These are phyloP conservation scores for Nipponia nippon DNA, from an alignment of 2,113 vertebrate species.

Conservation along the genomic window DNA sequence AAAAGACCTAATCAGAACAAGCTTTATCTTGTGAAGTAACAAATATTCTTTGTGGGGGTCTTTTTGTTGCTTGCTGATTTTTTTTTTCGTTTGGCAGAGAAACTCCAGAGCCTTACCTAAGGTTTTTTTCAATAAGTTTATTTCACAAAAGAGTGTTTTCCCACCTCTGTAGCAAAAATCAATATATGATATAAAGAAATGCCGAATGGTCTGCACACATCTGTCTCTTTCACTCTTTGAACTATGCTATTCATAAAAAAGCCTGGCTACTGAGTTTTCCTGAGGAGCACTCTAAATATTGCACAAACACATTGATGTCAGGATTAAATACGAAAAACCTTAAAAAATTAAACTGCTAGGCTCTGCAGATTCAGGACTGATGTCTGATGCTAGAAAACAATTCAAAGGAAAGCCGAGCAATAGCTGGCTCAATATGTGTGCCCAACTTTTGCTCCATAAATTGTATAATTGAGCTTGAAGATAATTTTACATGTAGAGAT, in stretches of 20 bases:
- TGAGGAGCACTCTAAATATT: background rate
- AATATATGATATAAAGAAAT: background rate
- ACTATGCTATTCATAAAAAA: background rate
- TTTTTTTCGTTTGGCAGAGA: background rate
- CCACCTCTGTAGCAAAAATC: background rate
- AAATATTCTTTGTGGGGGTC: background rate
- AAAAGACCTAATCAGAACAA: background rate
- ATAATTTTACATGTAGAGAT: background rate
- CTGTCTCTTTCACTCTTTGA: background rate
- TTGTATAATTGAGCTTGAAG: background rate
- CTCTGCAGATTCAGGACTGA: background rate
- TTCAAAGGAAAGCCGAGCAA: background rate
- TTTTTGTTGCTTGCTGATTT: background rate
- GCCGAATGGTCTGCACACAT: background rate
- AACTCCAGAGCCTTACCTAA: background rate
- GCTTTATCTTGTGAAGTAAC: background rate
- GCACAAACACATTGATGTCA: background rate
- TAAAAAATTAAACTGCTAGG: background rate
- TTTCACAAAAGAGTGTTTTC: background rate
- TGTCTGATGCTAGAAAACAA: background rate
- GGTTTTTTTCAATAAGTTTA: background rate
- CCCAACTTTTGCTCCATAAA: background rate
- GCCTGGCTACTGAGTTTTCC: background rate
- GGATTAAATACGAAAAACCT: background rate
- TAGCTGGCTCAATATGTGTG: background rate